Percentiles rank a stretch among this genome's conserved stretches.
These are phyloP conservation scores for Chrysotoxum bicinctum DNA, from an alignment of 2,888 invertebrate genomes.

Conservation along the genomic window DNA sequence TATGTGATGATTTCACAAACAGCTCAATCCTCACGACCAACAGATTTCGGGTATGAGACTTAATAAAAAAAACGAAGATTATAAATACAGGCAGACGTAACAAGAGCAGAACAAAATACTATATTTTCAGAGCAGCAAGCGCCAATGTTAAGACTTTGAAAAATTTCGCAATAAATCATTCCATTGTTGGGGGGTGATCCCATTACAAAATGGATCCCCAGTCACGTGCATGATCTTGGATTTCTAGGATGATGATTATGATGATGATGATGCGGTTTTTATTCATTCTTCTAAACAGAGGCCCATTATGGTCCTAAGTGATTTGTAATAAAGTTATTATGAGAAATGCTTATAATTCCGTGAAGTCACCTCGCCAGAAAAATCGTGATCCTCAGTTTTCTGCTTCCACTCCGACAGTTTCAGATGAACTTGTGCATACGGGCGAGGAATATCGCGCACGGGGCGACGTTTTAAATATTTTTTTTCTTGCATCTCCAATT, in stretches of 20 bases:
- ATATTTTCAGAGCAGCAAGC: slow-evolving; percentile 65
- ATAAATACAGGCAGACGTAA: not conserved
- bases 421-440: slow-evolving; percentile 54
- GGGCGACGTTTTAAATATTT: slow-evolving; percentile 23
- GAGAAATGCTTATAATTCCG: slow-evolving; percentile 71
- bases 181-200: slow-evolving; percentile 74
- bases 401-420: slow-evolving; percentile 22
- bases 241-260: slow-evolving; percentile 68
- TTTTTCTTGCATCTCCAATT: slow-evolving; percentile 2
- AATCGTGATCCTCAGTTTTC: slow-evolving; percentile 70
- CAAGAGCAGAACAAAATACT: slow-evolving; percentile 51
- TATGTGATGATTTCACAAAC: slow-evolving; percentile 73
- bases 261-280: slow-evolving; percentile 50
- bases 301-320: slow-evolving; percentile 73
- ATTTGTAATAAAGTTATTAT: slow-evolving; percentile 75
- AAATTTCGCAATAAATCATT: slow-evolving; percentile 74
- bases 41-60: slow-evolving; percentile 21
- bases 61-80: not conserved
- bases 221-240: slow-evolving; percentile 75
- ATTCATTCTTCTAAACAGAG: slow-evolving; percentile 45
- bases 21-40: slow-evolving; percentile 70
- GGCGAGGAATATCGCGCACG: slow-evolving; percentile 1
- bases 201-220: slow-evolving; percentile 73
- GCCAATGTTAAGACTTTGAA: slow-evolving; percentile 73
- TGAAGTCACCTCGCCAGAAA: slow-evolving; percentile 72